Conservation (phyloP, 2,888 invertebrate species). For the Netelia inedita region DNA sequence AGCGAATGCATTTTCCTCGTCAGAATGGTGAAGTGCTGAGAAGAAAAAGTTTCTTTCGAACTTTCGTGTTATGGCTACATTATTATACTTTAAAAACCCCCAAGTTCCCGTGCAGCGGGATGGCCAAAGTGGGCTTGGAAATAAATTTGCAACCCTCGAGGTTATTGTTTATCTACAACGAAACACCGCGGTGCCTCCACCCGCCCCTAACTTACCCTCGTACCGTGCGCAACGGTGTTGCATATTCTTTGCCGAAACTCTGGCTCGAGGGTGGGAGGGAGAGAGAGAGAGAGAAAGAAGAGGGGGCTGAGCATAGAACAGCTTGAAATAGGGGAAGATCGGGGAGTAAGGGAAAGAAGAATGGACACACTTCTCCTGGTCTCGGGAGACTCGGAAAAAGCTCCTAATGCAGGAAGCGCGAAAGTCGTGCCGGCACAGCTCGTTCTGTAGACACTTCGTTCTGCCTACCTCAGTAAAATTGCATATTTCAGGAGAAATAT, state of each 20-base stretch:
- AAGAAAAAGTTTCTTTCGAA: constrained; percentile 47
- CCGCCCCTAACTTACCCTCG: not conserved
- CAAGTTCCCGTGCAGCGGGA: constrained; percentile 41
- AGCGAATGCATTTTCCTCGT: constrained; percentile 63
- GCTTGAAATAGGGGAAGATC: constrained; percentile 26
- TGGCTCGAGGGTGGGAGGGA: not conserved
- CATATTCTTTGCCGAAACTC: constrained; percentile 45
- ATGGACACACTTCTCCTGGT: constrained; percentile 47
- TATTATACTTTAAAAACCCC: constrained; percentile 50
- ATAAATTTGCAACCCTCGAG: constrained; percentile 59
- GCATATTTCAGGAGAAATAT: constrained; percentile 43
- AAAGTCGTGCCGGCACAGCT: constrained; percentile 21
- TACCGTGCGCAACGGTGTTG: constrained; percentile 13
- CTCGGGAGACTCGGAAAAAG: constrained; percentile 33
- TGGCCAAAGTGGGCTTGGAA: constrained; percentile 4
- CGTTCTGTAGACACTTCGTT: not conserved
- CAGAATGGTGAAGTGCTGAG: constrained; percentile 60
- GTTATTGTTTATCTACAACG: constrained; percentile 65
- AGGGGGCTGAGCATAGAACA: constrained; percentile 31
- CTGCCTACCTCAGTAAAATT: constrained; percentile 34
- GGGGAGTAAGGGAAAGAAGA: constrained; percentile 34
- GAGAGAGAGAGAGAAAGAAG: constrained; percentile 7
- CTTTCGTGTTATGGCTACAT: constrained; percentile 34
- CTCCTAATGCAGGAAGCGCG: constrained; percentile 32
- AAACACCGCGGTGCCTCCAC: constrained; percentile 32